These are phyloP conservation scores for Sitta carolinensis DNA, from an alignment of 2,797 vertebrate species.

Conservation along the genomic window DNA sequence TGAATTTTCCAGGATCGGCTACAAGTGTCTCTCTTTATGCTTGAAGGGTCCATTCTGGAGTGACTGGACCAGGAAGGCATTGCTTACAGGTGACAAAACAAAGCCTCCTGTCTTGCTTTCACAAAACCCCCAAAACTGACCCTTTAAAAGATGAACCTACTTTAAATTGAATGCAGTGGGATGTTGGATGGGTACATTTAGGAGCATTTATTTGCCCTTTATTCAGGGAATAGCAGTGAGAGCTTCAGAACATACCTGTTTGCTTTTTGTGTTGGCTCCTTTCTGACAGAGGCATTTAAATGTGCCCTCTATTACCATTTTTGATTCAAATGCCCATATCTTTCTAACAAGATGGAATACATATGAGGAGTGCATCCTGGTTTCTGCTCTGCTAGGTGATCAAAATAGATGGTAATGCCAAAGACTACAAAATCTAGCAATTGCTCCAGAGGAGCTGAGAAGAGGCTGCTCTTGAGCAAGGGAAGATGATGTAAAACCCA, in stretches of 20 bases:
- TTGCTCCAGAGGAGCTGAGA: neutral
- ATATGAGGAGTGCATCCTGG: neutral
- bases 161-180: neutral
- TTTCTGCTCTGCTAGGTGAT: neutral
- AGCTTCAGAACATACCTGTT: neutral
- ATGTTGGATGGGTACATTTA: neutral
- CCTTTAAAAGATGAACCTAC: neutral
- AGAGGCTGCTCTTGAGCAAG: neutral
- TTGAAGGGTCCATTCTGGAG: neutral
- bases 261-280: neutral
- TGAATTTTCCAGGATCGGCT: neutral
- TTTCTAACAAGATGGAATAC: neutral
- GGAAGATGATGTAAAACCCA: neutral
- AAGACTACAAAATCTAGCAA: neutral
- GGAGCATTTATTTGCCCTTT: neutral
- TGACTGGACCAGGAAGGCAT: neutral
- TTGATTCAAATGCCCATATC: neutral
- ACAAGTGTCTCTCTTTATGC: neutral
- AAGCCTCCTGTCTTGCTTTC: neutral
- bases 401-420: neutral
- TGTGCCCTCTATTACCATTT: neutral
- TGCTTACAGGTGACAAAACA: neutral
- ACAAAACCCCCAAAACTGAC: neutral
- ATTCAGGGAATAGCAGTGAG: neutral
- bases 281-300: neutral